Evolutionary conservation across 1,140 invertebrate species (phyloP).

Genomic region (Wiebesia pumilae): DNA sequence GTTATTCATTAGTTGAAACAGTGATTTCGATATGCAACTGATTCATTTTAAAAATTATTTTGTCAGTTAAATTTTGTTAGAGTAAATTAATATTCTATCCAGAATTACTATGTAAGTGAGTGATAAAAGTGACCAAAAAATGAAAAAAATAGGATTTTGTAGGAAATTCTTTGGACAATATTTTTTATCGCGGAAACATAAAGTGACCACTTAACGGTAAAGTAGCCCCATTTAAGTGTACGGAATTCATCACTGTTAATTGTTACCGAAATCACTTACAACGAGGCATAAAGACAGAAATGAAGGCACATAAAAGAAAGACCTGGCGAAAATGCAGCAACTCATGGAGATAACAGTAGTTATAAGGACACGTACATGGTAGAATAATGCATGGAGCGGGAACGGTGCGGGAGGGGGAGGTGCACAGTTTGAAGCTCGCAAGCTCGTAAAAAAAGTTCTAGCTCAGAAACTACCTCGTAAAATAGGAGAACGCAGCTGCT

Average conservation of each 20-base stretch:
- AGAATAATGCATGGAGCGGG: not conserved
- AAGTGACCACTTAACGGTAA: slow-evolving; percentile 1
- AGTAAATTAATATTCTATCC: not conserved
- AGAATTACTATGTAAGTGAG: not conserved
- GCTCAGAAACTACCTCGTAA: slow-evolving; percentile 45
- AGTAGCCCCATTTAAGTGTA: not conserved
- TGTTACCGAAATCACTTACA: slow-evolving; percentile 21
- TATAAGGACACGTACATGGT: not conserved
- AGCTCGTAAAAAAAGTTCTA: slow-evolving; percentile 41
- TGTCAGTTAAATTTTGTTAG: not conserved
- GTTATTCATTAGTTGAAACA: not conserved
- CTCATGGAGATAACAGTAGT: slow-evolving; percentile 5
- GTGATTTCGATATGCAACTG: not conserved
- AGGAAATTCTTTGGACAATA: not conserved
- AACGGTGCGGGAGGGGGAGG: not conserved
- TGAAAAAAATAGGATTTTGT: not conserved
- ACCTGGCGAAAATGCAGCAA: not conserved
- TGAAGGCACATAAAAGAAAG: not conserved
- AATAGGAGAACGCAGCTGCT: slow-evolving; percentile 41
- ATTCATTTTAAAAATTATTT: not conserved
- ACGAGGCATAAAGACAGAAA: not conserved
- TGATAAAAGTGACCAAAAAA: not conserved
- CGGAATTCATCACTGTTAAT: not conserved
- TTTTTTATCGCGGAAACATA: slow-evolving; percentile 3
- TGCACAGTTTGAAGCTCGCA: slow-evolving; percentile 5